Evolutionary conservation across 2,888 invertebrate species (phyloP).

Genomic region (Tetanocera ferruginea): DNA sequence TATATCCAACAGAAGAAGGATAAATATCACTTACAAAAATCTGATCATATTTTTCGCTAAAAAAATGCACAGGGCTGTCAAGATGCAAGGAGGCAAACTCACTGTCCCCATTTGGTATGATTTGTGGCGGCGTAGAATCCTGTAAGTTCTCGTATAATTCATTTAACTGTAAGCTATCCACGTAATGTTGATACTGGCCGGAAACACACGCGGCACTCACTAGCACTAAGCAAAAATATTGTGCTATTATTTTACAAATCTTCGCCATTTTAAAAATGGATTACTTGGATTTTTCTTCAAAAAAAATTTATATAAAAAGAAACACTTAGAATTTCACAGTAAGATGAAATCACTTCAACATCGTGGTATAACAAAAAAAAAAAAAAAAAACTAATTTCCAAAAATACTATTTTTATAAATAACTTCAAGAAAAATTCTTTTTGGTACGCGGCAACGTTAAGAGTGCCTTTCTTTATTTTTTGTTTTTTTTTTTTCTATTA

Average conservation of each 20-base stretch:
- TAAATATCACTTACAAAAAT: slow-evolving; percentile 82
- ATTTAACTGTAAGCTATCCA: slow-evolving; percentile 61
- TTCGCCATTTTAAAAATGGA: slow-evolving; percentile 39
- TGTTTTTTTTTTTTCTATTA: slow-evolving; percentile 26
- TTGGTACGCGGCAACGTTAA: slow-evolving; percentile 26
- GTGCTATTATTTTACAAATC: slow-evolving; percentile 48
- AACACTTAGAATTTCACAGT: slow-evolving; percentile 36
- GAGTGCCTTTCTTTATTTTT: slow-evolving; percentile 2
- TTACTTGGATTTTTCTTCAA: slow-evolving; percentile 23
- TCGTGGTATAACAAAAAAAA: slow-evolving; percentile 20
- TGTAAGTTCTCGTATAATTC: slow-evolving; percentile 60
- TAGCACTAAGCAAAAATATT: slow-evolving; percentile 55
- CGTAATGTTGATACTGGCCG: slow-evolving; percentile 59
- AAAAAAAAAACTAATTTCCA: too few relatives aligned
- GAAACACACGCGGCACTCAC: slow-evolving; percentile 48
- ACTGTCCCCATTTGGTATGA: slow-evolving; percentile 64
- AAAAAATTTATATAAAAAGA: slow-evolving; percentile 9
- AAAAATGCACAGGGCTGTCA: slow-evolving; percentile 80
- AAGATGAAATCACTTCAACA: slow-evolving; percentile 39
- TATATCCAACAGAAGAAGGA: too few relatives aligned
- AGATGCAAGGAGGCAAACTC: slow-evolving; percentile 61
- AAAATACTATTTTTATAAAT: slow-evolving; percentile 65
- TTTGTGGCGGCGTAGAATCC: slow-evolving; percentile 52
- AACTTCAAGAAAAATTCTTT: slow-evolving; percentile 50
- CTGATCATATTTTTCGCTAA: slow-evolving; percentile 79